Conservation (phyloP, 2,113 vertebrate species). For the Seriola rivoliana region DNA sequence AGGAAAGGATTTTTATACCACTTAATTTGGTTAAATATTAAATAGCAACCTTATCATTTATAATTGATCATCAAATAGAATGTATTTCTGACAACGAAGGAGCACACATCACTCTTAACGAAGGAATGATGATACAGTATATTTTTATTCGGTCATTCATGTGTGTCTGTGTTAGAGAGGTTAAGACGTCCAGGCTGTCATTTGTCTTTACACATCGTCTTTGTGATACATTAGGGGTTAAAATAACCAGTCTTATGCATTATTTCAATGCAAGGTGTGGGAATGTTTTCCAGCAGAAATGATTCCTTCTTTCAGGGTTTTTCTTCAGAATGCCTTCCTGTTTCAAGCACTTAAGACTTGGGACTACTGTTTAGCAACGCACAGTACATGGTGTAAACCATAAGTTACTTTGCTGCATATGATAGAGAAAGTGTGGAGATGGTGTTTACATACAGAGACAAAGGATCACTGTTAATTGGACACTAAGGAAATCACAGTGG, state of each 20-base stretch:
- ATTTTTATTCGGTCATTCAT: conserved; percentile 41
- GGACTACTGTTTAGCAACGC: conserved; percentile 2
- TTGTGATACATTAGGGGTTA: conserved; percentile 6
- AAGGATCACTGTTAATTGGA: conserved; percentile 42
- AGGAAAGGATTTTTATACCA: conserved; percentile 31
- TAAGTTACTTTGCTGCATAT: neutral
- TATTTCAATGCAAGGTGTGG: conserved; percentile 26
- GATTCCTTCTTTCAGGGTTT: conserved; percentile 37
- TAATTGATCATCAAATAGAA: conserved; percentile 52
- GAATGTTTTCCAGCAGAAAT: conserved; percentile 7
- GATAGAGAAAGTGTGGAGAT: neutral
- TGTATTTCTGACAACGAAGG: conserved; percentile 45
- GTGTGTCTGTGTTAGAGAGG: conserved; percentile 9
- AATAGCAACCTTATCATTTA: conserved; percentile 14
- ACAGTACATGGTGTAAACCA: conserved; percentile 2
- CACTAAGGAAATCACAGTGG: conserved; percentile 30
- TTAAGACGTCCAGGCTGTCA: neutral
- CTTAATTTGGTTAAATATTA: conserved; percentile 23
- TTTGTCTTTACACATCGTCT: too few relatives aligned
- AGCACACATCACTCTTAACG: conserved; percentile 16
- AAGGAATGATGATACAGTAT: conserved; percentile 27
- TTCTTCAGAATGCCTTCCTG: conserved; percentile 57
- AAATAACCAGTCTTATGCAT: conserved; percentile 3
- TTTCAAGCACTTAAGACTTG: conserved; percentile 13
- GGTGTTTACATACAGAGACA: conserved; percentile 51